Evolutionary conservation across 2,888 invertebrate species (phyloP).

Genomic region (Cataglyphis albicans): DNA sequence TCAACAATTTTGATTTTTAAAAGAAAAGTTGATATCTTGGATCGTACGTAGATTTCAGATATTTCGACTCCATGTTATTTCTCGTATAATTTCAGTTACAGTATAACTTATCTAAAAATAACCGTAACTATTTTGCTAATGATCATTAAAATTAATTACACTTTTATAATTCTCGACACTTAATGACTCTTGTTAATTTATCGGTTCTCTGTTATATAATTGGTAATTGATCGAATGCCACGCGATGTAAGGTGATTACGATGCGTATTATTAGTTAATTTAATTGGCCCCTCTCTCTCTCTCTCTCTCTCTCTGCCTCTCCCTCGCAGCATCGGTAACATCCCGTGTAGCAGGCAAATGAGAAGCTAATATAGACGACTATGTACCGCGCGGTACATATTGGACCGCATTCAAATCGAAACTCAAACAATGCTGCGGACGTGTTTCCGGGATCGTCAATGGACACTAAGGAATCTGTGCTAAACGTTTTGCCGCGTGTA

Average conservation of each 20-base stretch:
- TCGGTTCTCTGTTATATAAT: conserved; percentile 10
- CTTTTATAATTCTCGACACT: conserved; percentile 22
- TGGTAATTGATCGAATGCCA: conserved; percentile 36
- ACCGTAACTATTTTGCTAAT: not conserved
- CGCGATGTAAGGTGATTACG: conserved; percentile 47
- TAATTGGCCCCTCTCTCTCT: conserved; percentile 57
- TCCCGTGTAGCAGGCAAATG: conserved; percentile 52
- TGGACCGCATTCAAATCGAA: conserved; percentile 70
- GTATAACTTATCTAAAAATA: not conserved
- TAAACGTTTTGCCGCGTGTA: conserved; percentile 50
- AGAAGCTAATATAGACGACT: conserved; percentile 62
- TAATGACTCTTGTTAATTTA: conserved; percentile 30
- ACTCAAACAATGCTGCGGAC: conserved; percentile 60
- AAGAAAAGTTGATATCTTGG: conserved; percentile 14
- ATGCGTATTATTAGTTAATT: conserved; percentile 61
- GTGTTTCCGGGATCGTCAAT: conserved; percentile 57
- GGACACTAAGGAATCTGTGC: conserved; percentile 29
- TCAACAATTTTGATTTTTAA: not conserved
- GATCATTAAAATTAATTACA: conserved; percentile 9
- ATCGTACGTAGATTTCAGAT: not conserved
- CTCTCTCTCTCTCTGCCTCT: conserved; percentile 17
- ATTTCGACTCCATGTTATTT: not conserved
- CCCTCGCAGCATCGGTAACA: conserved; percentile 47
- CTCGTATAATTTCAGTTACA: not conserved
- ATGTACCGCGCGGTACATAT: conserved; percentile 59